These are phyloP conservation scores for Saimiri boliviensis DNA, from an alignment of 2,113 vertebrate species.

Conservation along the genomic window DNA sequence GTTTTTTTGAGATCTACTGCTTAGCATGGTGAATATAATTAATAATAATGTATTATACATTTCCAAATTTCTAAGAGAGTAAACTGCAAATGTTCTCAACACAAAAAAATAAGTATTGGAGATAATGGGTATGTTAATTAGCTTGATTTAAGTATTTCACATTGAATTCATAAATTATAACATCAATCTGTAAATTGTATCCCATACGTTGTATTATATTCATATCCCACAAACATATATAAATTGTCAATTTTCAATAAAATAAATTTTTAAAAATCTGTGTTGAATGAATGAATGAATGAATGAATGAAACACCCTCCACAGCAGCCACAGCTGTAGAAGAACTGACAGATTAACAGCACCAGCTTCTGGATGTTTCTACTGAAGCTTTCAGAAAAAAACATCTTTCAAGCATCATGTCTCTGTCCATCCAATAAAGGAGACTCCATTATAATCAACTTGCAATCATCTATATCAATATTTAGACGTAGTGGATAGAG, in stretches of 20 bases:
- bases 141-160: neutral
- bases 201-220: neutral
- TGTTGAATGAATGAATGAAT: neutral
- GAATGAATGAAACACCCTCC: neutral
- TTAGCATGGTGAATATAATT: neutral
- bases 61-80: neutral
- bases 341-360: neutral
- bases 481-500: neutral
- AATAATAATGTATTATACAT: neutral
- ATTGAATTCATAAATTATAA: neutral
- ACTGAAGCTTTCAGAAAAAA: neutral
- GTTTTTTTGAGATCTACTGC: neutral
- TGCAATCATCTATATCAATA: neutral
- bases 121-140: neutral
- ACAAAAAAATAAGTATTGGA: neutral
- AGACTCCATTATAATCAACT: neutral
- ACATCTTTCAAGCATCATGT: neutral
- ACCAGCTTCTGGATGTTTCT: neutral
- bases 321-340: neutral
- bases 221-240: no score
- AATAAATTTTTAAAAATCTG: neutral
- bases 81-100: neutral
- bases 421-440: neutral
- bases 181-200: neutral
- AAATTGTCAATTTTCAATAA: neutral